These are phyloP conservation scores for Dysidea cf. avara DNA, from an alignment of 37 sponge, comb jelly and placozoan genomes.

Conservation along the genomic window DNA sequence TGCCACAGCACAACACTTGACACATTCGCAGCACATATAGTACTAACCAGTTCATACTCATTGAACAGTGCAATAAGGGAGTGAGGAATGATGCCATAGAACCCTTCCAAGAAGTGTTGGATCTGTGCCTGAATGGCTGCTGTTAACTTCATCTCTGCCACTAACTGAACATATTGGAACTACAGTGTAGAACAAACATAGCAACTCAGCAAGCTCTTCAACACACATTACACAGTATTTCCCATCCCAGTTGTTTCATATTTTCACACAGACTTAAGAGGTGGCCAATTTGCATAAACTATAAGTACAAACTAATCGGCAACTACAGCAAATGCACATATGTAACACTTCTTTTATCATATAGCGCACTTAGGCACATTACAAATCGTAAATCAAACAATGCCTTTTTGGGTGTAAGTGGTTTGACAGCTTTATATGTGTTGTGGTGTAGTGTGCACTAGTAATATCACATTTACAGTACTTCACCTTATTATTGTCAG, in stretches of 20 bases:
- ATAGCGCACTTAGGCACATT: too few species aligned
- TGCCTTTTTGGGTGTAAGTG: too few species aligned
- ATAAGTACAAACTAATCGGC: too few species aligned
- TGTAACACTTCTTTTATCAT: too few species aligned
- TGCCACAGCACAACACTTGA: background rate
- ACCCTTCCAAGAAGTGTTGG: conserved; percentile 83
- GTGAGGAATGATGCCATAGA: conserved; percentile 90
- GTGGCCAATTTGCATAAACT: too few species aligned
- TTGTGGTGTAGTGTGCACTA: background rate
- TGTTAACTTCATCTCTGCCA: conserved; percentile 91
- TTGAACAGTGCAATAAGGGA: conserved; percentile 88
- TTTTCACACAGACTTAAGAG: too few species aligned
- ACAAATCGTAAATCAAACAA: too few species aligned
- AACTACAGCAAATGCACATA: too few species aligned
- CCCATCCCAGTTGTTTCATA: background rate
- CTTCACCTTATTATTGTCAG: conserved; percentile 85
- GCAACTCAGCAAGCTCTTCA: background rate
- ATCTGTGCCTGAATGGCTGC: conserved; percentile 90
- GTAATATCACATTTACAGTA: background rate
- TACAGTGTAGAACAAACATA: background rate
- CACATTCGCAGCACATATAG: background rate
- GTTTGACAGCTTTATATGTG: too few species aligned
- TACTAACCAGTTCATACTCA: conserved; percentile 90
- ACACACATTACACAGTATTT: background rate
- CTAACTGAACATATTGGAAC: conserved; percentile 93